Base-by-base conservation (phyloP, 2,797 vertebrate genomes). In the Alosa sapidissima region DNA sequence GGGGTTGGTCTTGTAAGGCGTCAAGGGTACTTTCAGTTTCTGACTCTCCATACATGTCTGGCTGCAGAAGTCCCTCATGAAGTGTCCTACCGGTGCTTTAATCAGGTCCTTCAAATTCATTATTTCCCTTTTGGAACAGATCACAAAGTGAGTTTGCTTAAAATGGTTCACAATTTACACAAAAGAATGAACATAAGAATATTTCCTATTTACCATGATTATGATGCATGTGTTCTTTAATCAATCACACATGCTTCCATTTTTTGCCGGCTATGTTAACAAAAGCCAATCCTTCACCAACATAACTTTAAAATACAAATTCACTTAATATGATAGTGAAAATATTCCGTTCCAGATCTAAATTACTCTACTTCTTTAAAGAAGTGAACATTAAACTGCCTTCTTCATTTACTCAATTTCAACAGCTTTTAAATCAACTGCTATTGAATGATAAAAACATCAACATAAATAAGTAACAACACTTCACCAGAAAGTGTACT, bases 51-150 rank as follows among this genome's bases (percentile, higher is more conserved):
- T 94, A 92, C 98, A 99, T 85, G 97, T 95, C 88, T 97, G 97
- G 91, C 98, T 98, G 89, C 98, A 99, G 93, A 99, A 99, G 92
- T 99, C 96, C 93, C 97, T 96, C 85, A 95, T 95, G 87, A 89
- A 93, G 88, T 89, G 95, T 19, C 98, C 97, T 87, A 96, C 93
- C 54, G 98, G 98, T 89, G 97, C 97, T 9, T 96, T 98, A 91
- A 99, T 97, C 91, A 99, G 96, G 89, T 99, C 98, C 94, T 98
- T 97, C 90, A 97, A 97, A 90, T 98, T 97, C 89, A 94, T 81
- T 89, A 99, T 99, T 82, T 98, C 96, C 94, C 98, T 99, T 87
- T 11, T 91, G 11, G 88, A 36, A 83, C 2, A 68, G 19, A 60
- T 49, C 1, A 68, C 85, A 48, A 49, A 3, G 52, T 0, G 24